Evolutionary conservation across 1,140 invertebrate genomes (phyloP).

Genomic region (Mamestra configurata): DNA sequence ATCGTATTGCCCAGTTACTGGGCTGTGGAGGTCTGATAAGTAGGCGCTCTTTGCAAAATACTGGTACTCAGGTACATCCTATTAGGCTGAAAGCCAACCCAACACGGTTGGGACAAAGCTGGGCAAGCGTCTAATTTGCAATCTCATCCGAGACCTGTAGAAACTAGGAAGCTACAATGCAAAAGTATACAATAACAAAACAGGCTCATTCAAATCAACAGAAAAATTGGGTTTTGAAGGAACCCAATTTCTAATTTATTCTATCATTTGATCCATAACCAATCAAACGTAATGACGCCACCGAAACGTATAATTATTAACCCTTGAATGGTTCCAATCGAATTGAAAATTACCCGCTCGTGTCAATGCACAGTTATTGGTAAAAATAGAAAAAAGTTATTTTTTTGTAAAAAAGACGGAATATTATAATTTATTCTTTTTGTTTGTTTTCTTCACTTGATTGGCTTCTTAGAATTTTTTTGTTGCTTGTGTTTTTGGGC

Average conservation of each 20-base stretch:
- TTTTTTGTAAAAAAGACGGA: neutral
- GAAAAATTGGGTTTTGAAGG: too few species aligned
- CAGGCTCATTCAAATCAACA: neutral
- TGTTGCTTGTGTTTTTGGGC: slow-evolving; percentile 1
- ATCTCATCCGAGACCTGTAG: too few species aligned
- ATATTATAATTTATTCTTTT: slow-evolving; percentile 61
- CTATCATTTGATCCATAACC: slow-evolving; percentile 44
- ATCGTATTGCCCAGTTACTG: too few species aligned
- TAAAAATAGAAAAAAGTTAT: slow-evolving; percentile 34
- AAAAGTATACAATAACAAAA: too few species aligned
- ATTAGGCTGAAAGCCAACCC: too few species aligned
- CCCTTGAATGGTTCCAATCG: slow-evolving; percentile 55
- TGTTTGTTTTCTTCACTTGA: slow-evolving; percentile 59
- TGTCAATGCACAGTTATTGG: slow-evolving; percentile 35
- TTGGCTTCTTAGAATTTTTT: slow-evolving; percentile 37
- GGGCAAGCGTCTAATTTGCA: too few species aligned
- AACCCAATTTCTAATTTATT: neutral
- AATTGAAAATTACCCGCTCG: slow-evolving; percentile 44
- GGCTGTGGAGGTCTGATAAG: too few species aligned
- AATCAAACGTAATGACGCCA: slow-evolving; percentile 44
- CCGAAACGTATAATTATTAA: slow-evolving; percentile 42
- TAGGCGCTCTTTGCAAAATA: too few species aligned
- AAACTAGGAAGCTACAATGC: too few species aligned
- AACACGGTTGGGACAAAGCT: too few species aligned
- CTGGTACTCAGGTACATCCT: too few species aligned